phyloP scores from a whole-genome alignment of 2,888 invertebrate species.

The Pachydiplax longipennis region DNA sequence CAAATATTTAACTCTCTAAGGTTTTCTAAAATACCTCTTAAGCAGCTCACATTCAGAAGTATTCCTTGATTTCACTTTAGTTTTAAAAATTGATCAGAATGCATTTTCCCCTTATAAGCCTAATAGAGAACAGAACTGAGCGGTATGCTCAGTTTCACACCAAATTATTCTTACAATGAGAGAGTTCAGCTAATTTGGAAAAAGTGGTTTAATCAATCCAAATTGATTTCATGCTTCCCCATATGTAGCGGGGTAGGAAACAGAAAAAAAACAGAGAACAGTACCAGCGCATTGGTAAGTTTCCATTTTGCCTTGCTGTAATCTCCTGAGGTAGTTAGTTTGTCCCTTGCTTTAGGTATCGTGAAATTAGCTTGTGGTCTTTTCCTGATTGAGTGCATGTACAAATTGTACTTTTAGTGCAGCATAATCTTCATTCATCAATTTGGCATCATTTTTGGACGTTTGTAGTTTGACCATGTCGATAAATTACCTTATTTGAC shows the following conservation, averaged over 20 bases:
- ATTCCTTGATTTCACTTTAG: background rate
- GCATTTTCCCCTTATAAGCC: background rate
- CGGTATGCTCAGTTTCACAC: background rate
- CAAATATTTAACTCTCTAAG: background rate
- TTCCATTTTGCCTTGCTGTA: conserved; percentile 54
- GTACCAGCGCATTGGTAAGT: conserved; percentile 82
- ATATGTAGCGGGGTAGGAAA: conserved; percentile 71
- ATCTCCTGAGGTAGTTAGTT: conserved; percentile 35
- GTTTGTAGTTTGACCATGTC: no score
- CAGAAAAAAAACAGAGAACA: conserved; percentile 75
- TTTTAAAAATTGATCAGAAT: background rate
- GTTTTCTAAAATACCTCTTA: background rate
- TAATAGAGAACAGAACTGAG: no score
- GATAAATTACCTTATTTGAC: no score
- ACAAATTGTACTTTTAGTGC: background rate
- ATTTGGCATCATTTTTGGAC: background rate
- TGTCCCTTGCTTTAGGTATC: background rate
- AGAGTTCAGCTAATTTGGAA: conserved; percentile 10
- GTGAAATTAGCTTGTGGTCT: background rate
- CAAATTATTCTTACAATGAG: background rate
- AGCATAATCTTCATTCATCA: background rate
- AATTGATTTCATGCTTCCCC: conserved; percentile 65
- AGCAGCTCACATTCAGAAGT: background rate
- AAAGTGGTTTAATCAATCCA: conserved; percentile 37
- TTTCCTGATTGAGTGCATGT: background rate